phyloP scores from a whole-genome alignment of 2,113 vertebrate species.

The Cebidichthys violaceus region DNA sequence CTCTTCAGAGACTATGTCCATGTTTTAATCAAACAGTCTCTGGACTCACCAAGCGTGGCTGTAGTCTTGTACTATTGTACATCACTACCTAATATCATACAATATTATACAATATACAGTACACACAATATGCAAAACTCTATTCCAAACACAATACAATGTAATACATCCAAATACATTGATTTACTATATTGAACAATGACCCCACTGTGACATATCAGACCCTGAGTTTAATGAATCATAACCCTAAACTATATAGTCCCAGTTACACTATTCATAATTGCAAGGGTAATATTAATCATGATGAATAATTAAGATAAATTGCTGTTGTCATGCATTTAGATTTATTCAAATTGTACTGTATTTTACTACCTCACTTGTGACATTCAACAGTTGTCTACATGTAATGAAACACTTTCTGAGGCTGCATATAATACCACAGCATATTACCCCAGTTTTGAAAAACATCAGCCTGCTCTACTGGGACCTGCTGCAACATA shows the following conservation, averaged over 20 bases:
- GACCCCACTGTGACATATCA: neutral
- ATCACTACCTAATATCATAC: neutral
- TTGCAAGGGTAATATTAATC: neutral
- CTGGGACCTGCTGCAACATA: constrained; percentile 55
- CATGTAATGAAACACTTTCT: constrained; percentile 11
- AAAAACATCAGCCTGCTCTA: constrained; percentile 37
- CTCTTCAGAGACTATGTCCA: neutral
- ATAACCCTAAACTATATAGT: neutral
- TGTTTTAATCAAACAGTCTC: no score
- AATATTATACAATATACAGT: neutral
- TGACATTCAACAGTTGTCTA: constrained; percentile 43
- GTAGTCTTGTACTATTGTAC: neutral
- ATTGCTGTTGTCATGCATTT: neutral
- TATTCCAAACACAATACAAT: constrained; percentile 13
- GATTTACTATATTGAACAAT: constrained; percentile 13
- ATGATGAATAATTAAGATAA: neutral
- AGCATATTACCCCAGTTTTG: constrained; percentile 19
- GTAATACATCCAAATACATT: neutral
- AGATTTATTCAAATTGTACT: neutral
- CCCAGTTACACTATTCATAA: neutral
- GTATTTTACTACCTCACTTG: constrained; percentile 12
- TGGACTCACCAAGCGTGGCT: no score
- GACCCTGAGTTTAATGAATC: neutral
- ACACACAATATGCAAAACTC: neutral
- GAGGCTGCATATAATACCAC: neutral